Percentiles rank a stretch among this genome's conserved stretches.
Conservation (phyloP, 2,888 invertebrate species). For the Limulus polyphemus region DNA sequence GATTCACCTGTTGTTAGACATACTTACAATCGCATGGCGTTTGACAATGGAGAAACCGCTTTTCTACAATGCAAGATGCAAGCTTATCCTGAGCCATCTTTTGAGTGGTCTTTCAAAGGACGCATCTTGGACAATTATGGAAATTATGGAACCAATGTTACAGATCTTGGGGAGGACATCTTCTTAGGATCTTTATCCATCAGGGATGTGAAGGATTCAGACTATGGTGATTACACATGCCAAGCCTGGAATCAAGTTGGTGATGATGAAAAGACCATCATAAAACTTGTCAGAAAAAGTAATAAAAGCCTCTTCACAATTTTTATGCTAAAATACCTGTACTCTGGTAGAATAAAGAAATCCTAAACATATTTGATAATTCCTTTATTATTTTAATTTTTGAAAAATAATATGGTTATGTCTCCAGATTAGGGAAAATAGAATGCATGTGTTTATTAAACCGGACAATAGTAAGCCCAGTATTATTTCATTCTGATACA, state of each 20-base stretch:
- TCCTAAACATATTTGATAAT: too few species aligned
- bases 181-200: conserved; percentile 65
- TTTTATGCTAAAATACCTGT: too few species aligned
- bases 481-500: too few species aligned
- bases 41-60: conserved; percentile 67
- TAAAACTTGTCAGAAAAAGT: conserved; percentile 61
- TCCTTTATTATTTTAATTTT: too few species aligned
- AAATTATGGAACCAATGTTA: conserved; percentile 70
- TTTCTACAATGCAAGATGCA: conserved; percentile 77
- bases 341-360: too few species aligned
- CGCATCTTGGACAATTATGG: conserved; percentile 42
- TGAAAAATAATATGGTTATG: too few species aligned
- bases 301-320: too few species aligned
- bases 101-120: conserved; percentile 56
- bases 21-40: conserved; percentile 53
- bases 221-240: conserved; percentile 86
- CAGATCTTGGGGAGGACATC: conserved; percentile 67
- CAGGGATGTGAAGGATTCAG: conserved; percentile 37
- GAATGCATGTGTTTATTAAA: too few species aligned
- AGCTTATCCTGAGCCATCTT: conserved; percentile 82
- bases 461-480: too few species aligned
- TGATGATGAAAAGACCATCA: conserved; percentile 42
- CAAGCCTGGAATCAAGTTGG: conserved; percentile 72
- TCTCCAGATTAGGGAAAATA: too few species aligned
- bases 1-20: conserved; percentile 75